These are phyloP conservation scores for Didymodactylos carnosus DNA, from an alignment of 2,888 invertebrate genomes.

Conservation along the genomic window DNA sequence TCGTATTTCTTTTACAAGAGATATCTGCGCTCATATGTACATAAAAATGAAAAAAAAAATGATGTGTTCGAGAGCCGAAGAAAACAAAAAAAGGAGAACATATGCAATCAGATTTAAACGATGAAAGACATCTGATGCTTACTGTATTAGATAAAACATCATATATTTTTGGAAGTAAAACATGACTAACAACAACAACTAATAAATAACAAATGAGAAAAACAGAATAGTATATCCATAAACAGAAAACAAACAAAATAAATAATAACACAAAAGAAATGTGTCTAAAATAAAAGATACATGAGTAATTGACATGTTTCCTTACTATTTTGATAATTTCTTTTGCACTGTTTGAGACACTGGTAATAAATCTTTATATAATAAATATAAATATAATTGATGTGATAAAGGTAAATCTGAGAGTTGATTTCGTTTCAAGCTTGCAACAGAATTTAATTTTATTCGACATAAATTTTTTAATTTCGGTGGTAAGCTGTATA, in stretches of 20 bases:
- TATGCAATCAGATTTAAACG: too few species aligned
- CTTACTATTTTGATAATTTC: background rate
- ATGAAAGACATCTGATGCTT: too few species aligned
- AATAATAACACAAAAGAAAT: too few species aligned
- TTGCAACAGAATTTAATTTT: background rate
- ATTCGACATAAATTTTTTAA: background rate
- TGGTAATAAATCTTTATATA: background rate
- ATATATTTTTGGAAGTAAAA: too few species aligned
- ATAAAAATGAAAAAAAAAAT: too few species aligned
- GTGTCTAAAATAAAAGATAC: background rate
- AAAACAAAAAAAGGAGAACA: too few species aligned
- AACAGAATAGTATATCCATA: background rate
- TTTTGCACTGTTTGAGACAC: too few species aligned
- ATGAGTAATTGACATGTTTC: background rate
- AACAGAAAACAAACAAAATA: background rate
- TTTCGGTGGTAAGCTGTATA: background rate
- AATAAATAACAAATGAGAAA: background rate
- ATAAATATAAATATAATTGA: background rate
- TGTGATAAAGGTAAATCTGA: background rate
- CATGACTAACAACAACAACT: too few species aligned
- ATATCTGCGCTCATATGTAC: too few species aligned
- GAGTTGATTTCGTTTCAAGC: background rate
- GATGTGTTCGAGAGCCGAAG: too few species aligned
- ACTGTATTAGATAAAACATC: too few species aligned
- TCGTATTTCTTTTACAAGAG: too few species aligned